Evolutionary conservation across 2,797 vertebrate species (phyloP).

Genomic region (Micrastur ruficollis): DNA sequence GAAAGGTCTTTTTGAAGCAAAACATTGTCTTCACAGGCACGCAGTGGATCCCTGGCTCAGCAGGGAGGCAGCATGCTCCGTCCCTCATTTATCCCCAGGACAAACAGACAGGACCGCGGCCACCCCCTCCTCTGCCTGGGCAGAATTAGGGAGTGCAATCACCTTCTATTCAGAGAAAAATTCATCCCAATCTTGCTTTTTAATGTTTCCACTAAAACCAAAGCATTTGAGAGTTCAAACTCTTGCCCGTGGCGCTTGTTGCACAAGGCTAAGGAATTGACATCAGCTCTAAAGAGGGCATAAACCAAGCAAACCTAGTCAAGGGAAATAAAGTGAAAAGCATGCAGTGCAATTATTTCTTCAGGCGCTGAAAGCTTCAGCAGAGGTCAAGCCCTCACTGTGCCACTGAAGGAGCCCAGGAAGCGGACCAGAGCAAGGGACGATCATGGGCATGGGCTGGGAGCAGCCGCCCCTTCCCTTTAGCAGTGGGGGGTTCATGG

Average conservation of each 20-base stretch:
- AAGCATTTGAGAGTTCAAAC: background rate
- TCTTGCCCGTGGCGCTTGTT: background rate
- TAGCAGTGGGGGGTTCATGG: background rate
- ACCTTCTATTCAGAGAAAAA: background rate
- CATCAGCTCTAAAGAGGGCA: background rate
- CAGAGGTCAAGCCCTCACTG: background rate
- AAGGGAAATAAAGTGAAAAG: background rate
- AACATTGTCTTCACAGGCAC: background rate
- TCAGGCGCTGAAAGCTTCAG: background rate
- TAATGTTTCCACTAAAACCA: background rate
- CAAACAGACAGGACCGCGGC: rapidly evolving
- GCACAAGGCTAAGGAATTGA: background rate
- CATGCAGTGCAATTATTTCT: background rate
- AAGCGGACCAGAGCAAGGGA: background rate
- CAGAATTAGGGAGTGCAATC: background rate
- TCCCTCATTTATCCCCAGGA: background rate
- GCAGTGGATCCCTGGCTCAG: background rate
- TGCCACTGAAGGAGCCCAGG: background rate
- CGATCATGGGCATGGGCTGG: background rate
- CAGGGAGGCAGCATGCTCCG: background rate
- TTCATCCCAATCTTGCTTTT: background rate
- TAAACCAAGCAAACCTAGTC: background rate
- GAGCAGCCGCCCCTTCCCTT: background rate
- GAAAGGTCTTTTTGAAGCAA: background rate
- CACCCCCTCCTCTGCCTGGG: background rate